Base-by-base conservation (phyloP, 37 sponge, comb jelly and placozoan genomes). In the Dysidea cf. avara region DNA sequence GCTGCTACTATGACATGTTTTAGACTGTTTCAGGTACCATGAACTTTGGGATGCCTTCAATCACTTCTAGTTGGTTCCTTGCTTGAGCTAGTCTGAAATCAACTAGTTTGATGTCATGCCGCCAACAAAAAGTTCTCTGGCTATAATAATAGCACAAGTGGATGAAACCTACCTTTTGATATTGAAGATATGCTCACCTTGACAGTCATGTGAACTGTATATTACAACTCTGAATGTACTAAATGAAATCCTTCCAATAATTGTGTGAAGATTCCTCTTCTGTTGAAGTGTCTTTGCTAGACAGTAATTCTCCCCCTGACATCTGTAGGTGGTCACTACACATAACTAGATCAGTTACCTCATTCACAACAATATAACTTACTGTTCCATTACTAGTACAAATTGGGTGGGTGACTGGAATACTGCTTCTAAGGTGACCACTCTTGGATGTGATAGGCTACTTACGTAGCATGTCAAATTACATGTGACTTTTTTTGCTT, bases 351-450 rank as follows among this genome's bases (percentile, higher is more conserved):
- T n/a, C n/a, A n/a, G n/a, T n/a, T n/a, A n/a, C n/a, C n/a, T n/a
- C n/a, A n/a, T n/a, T n/a, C n/a, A n/a, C n/a, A n/a, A n/a, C n/a
- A n/a, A n/a, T n/a, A 20, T 2, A 32, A 84, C 85, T 62, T 39
- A 84, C 85, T 84, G 77, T 65, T 90, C 85, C 61, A 80, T 32
- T 12, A 90, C 56, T 18, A 84, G 60, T 1, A 52, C 31, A 39
- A 70, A 43, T 14, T 66, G 35, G 0, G 21, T 18, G 2, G 56
- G 47, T 4, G 51, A 59, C n/a, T 64, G 67, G 46, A 79, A 83
- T 1, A 71, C 61, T 24, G 81, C 85, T 46, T 71, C 67, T 24
- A 90, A 49, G 34, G 32, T 39, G 11, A 81, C 78, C 6, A 84
- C 31, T 13, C 84, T 39, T 7, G 85, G 81, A 29, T 84, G 85